Conservation (phyloP, 2,888 invertebrate genomes). For the Oligia strigilis region DNA sequence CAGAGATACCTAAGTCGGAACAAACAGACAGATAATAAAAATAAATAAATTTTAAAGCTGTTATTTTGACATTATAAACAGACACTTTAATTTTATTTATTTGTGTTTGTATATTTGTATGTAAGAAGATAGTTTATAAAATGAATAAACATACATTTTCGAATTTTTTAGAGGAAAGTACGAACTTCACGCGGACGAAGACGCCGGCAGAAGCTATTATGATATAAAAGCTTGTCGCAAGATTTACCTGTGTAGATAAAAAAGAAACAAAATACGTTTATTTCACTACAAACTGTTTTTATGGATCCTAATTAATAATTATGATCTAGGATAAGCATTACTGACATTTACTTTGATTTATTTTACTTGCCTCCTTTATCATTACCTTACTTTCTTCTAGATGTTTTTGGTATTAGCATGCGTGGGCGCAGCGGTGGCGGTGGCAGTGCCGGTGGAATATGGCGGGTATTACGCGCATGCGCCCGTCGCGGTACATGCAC, state of each 20-base stretch:
- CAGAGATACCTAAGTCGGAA: too few species aligned
- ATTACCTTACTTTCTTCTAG: constrained; percentile 63
- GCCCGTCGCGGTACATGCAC: constrained; percentile 62
- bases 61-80: too few species aligned
- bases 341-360: not conserved
- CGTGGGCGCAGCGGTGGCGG: constrained; percentile 74
- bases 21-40: too few species aligned
- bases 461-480: constrained; percentile 60
- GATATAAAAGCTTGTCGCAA: too few species aligned
- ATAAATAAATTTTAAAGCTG: too few species aligned
- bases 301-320: not conserved
- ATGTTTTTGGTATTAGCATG: constrained; percentile 77
- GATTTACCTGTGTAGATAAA: too few species aligned
- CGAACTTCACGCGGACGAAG: too few species aligned
- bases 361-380: not conserved
- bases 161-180: too few species aligned
- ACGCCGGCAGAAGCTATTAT: too few species aligned
- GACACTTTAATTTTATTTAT: too few species aligned
- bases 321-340: not conserved
- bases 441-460: constrained; percentile 73
- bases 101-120: too few species aligned
- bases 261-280: not conserved
- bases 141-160: too few species aligned
- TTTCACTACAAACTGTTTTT: not conserved
- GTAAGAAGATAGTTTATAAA: not conserved